Evolutionary conservation across 1,140 invertebrate genomes (phyloP).

Genomic region (Hestina assimilis): DNA sequence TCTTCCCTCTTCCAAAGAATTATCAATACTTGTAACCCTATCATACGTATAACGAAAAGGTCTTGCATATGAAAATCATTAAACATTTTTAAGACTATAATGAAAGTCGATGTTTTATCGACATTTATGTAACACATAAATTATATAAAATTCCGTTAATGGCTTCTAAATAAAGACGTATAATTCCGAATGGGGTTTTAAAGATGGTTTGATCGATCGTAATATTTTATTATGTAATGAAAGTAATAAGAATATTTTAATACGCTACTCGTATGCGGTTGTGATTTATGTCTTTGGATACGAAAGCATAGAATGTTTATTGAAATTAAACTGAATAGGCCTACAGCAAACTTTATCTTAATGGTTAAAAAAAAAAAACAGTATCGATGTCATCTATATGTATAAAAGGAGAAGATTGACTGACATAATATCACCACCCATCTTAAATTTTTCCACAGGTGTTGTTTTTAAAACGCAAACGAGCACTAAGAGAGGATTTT

Average conservation of each 20-base stretch:
- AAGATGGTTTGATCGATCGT: conserved; percentile 36
- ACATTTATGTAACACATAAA: conserved; percentile 15
- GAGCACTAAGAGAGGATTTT: too few species aligned
- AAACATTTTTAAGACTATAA: background rate
- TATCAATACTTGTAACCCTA: too few species aligned
- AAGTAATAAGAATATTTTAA: conserved; percentile 24
- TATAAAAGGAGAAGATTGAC: too few species aligned
- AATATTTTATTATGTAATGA: conserved; percentile 36
- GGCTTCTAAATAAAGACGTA: conserved; percentile 28
- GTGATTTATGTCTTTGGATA: conserved; percentile 10
- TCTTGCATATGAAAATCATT: background rate
- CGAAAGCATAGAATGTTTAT: background rate
- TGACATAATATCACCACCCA: too few species aligned
- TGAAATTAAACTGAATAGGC: too few species aligned
- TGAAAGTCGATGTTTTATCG: conserved; percentile 1
- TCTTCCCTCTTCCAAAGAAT: too few species aligned
- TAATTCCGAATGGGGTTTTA: conserved; percentile 23
- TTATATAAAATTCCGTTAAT: conserved; percentile 16
- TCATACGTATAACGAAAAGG: background rate
- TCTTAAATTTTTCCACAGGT: too few species aligned
- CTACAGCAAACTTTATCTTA: too few species aligned
- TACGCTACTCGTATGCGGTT: conserved; percentile 12
- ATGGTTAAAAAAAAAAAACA: too few species aligned
- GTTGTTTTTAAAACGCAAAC: too few species aligned
- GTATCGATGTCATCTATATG: too few species aligned